Evolutionary conservation across 2,888 invertebrate genomes (phyloP).

Genomic region (Germaria angustata): DNA sequence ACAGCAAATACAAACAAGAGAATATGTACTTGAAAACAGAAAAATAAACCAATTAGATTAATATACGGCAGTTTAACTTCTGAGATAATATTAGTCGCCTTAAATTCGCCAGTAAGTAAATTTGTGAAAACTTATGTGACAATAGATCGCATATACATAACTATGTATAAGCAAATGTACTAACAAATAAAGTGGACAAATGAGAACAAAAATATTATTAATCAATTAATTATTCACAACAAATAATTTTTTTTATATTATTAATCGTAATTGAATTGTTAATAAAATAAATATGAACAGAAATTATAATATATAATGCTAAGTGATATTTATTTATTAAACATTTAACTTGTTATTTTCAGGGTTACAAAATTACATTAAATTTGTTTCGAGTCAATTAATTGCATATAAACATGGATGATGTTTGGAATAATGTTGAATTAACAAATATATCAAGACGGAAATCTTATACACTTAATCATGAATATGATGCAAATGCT

Average conservation of each 20-base stretch:
- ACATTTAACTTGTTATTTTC: slow-evolving; percentile 20
- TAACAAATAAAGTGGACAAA: slow-evolving; percentile 8
- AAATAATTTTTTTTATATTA: no score
- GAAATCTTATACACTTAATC: slow-evolving; percentile 78
- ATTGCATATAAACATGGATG: slow-evolving; percentile 71
- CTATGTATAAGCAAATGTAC: slow-evolving; percentile 4
- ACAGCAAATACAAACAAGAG: slow-evolving; percentile 30
- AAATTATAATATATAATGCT: background rate
- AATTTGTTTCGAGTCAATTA: slow-evolving; percentile 6
- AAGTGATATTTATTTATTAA: slow-evolving; percentile 23
- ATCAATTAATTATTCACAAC: no score
- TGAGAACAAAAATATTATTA: background rate
- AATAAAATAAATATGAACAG: slow-evolving; percentile 21
- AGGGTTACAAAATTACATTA: slow-evolving; percentile 8
- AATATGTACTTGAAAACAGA: slow-evolving; percentile 4
- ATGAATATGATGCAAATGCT: slow-evolving; percentile 72
- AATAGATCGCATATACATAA: background rate
- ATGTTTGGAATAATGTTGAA: slow-evolving; percentile 76
- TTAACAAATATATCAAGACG: slow-evolving; percentile 74
- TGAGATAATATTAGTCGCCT: slow-evolving; percentile 19
- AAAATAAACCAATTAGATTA: slow-evolving; percentile 17
- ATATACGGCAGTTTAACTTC: slow-evolving; percentile 9
- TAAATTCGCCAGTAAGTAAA: slow-evolving; percentile 2
- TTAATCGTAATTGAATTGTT: slow-evolving; percentile 39
- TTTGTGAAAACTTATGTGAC: background rate